These are phyloP conservation scores for Ardeotis arabs DNA, from an alignment of 2,113 vertebrate genomes.

Conservation along the genomic window DNA sequence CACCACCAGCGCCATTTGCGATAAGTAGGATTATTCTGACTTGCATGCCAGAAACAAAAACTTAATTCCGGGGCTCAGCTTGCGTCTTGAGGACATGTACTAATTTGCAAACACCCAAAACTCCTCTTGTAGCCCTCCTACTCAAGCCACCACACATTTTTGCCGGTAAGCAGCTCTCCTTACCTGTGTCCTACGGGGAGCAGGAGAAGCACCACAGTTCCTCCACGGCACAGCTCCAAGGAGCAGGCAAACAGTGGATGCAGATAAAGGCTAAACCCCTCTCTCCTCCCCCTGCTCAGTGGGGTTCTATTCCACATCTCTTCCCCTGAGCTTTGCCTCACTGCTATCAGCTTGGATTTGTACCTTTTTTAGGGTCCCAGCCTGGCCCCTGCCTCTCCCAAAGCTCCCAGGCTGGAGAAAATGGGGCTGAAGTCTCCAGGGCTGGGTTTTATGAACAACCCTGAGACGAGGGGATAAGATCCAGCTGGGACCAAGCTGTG, in stretches of 20 bases:
- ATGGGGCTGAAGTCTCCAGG: rapidly evolving
- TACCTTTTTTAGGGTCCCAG: neutral
- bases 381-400: neutral
- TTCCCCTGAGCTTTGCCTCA: neutral
- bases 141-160: neutral
- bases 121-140: too few relatives aligned
- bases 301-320: too few relatives aligned
- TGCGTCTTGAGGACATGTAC: rapidly evolving
- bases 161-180: neutral
- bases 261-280: neutral
- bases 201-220: neutral
- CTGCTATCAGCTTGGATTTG: rapidly evolving
- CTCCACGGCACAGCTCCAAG: neutral
- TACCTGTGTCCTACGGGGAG: neutral
- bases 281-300: too few relatives aligned
- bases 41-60: rapidly evolving
- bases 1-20: neutral
- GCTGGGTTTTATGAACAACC: neutral
- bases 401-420: neutral
- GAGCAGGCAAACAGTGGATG: neutral
- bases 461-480: rapidly evolving
- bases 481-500: neutral
- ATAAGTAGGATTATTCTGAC: too few relatives aligned
- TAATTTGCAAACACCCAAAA: rapidly evolving
- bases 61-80: neutral